Evolutionary conservation across 2,888 invertebrate genomes (phyloP), one percentile per base, ranked within the genome.

Genomic region (Diarsia rubi): DNA sequence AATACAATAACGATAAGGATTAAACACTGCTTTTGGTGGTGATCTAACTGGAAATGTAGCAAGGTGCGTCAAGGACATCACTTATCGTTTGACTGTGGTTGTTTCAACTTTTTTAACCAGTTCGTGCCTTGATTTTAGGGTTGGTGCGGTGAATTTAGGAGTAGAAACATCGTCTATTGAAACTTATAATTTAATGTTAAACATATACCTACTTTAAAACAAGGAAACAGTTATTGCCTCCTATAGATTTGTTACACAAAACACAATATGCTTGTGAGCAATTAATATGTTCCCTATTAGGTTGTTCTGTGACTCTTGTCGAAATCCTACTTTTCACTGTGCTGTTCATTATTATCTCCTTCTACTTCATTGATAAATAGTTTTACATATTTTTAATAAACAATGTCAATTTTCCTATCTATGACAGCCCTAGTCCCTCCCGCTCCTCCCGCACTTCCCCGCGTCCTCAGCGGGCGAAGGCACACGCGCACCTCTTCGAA

Each of bases 51-150:
- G 91, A 92, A 90, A 86, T 88, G 90, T 90, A 88, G 89, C 92
- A 91, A 94, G 93, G 93, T 92, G 93, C 94, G 93, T 93, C 95
- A 95, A 95, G 95, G 95, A 94, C 95, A 90, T 87, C 86, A 88
- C 90, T 90, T 91, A 90, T 88, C 89, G 91, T 91, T 90, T 89
- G 88, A 81, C 86, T 92, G 89, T 90, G 89, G 90, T 91, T 92
- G 93, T 92, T 92, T 91, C 88, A 88, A 90, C 78, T 90, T 90
- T 91, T 93, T 93, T 92, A 88, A 89, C 91, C 89, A 90, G 90
- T 92, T 92, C 90, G 91, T 91, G 91, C 88, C 85, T 86, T 80
- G 72, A 74, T 72, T 42, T 69, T 88, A 91, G 86, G 91, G 91
- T 79, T 89, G 87, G 42, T 82, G 59, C 75, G 54, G 11, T n/a